phyloP scores from a whole-genome alignment of 2,888 invertebrate genomes.

The Amphipoea lucens region DNA sequence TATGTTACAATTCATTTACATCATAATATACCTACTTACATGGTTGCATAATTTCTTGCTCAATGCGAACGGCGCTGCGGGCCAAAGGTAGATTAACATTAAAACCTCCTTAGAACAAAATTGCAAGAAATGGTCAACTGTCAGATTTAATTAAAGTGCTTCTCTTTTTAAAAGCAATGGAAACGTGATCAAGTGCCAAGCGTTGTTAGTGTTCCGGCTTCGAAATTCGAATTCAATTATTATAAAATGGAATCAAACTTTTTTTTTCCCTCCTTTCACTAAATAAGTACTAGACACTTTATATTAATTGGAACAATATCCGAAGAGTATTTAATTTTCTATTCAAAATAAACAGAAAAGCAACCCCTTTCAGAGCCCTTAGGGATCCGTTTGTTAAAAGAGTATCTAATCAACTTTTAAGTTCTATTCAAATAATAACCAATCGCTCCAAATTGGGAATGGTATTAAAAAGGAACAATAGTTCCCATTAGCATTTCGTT shows the following conservation, averaged over 20 bases:
- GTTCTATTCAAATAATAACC: slow-evolving; percentile 57
- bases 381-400: slow-evolving; percentile 49
- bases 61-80: background rate
- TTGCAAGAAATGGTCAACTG: slow-evolving; percentile 54
- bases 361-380: slow-evolving; percentile 38
- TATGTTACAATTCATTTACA: background rate
- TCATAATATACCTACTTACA: background rate
- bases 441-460: slow-evolving; percentile 47
- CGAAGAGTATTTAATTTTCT: slow-evolving; percentile 43
- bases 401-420: slow-evolving; percentile 59
- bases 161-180: slow-evolving; percentile 44
- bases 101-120: slow-evolving; percentile 17
- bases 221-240: slow-evolving; percentile 54
- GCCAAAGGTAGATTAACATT: slow-evolving; percentile 11
- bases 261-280: slow-evolving; percentile 26
- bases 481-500: slow-evolving; percentile 42
- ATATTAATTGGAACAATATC: slow-evolving; percentile 45
- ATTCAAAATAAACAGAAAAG: slow-evolving; percentile 35
- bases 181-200: slow-evolving; percentile 57
- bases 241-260: slow-evolving; percentile 37
- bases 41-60: slow-evolving; percentile 12
- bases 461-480: slow-evolving; percentile 45
- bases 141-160: slow-evolving; percentile 57
- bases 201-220: slow-evolving; percentile 42
- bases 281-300: slow-evolving; percentile 24